Conservation (phyloP, 2,113 vertebrate species). For the Nothocercus julius region DNA sequence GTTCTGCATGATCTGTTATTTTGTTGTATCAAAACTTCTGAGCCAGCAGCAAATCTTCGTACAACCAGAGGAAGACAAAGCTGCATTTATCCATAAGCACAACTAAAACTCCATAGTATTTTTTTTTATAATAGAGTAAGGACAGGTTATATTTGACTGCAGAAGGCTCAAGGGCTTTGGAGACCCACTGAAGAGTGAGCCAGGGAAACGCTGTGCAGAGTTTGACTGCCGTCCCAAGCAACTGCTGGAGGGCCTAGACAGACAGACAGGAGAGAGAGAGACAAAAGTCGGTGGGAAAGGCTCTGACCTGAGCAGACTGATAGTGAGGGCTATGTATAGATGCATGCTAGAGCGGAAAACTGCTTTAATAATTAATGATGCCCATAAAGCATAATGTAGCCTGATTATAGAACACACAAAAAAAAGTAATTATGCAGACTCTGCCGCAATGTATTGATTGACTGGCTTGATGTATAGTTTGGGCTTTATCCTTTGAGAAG, state of each 20-base stretch:
- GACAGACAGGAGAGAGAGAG: background rate
- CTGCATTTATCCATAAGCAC: conserved; percentile 10
- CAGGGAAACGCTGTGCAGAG: background rate
- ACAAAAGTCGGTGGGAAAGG: background rate
- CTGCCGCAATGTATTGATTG: conserved; percentile 4
- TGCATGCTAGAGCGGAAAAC: conserved; percentile 33
- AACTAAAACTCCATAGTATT: conserved; percentile 19
- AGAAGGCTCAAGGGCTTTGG: conserved; percentile 26
- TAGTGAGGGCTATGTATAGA: conserved; percentile 25
- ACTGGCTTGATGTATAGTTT: conserved; percentile 1
- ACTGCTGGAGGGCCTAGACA: background rate
- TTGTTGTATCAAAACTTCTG: background rate
- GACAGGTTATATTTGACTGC: conserved; percentile 22
- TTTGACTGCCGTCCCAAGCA: background rate
- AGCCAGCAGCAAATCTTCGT: conserved; percentile 32
- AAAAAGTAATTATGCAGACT: conserved; percentile 16
- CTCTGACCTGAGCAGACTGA: background rate
- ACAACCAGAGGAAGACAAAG: conserved; percentile 23
- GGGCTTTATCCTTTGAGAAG: background rate
- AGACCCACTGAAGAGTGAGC: background rate
- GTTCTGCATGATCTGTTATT: background rate
- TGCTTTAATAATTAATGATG: conserved; percentile 61
- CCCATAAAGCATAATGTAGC: background rate
- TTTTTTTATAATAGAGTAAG: conserved; percentile 40
- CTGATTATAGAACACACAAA: background rate